A percentile compares a stretch with the other conserved stretches of the same genome.
Evolutionary conservation across 1,140 invertebrate genomes (phyloP).

Genomic region (Drosophila melanica): DNA sequence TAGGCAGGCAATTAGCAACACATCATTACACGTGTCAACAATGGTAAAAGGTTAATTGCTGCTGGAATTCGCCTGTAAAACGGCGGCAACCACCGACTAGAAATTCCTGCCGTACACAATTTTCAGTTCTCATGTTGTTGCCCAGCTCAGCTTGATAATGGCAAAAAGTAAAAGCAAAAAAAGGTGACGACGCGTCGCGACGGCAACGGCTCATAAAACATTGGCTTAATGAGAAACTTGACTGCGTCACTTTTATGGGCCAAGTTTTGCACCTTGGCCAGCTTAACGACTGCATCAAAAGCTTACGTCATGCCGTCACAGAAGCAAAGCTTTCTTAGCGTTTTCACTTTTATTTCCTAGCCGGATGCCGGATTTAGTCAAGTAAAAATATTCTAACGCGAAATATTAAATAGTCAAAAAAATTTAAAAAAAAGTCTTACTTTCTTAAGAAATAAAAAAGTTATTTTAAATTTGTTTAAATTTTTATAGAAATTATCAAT

Average conservation of each 20-base stretch:
- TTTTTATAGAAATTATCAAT: too few species aligned
- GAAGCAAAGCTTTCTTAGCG: neutral
- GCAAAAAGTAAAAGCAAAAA: neutral
- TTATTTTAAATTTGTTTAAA: too few species aligned
- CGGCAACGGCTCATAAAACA: constrained; percentile 28
- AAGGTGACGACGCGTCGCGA: constrained; percentile 11
- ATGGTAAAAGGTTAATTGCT: constrained; percentile 73
- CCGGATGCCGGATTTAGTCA: neutral
- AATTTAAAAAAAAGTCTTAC: neutral
- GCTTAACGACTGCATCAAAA: constrained; percentile 24
- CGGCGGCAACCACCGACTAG: constrained; percentile 7
- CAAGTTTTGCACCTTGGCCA: constrained; percentile 43
- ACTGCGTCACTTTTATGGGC: constrained; percentile 40
- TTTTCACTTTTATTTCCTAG: constrained; percentile 16
- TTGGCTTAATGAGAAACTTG: constrained; percentile 41
- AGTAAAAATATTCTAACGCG: too few species aligned
- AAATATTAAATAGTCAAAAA: too few species aligned
- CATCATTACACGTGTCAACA: constrained; percentile 78
- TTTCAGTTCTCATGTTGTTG: constrained; percentile 15
- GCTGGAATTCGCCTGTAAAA: constrained; percentile 38
- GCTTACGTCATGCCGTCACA: constrained; percentile 16
- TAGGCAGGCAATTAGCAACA: constrained; percentile 71
- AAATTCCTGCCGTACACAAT: constrained; percentile 49
- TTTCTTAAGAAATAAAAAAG: too few species aligned
- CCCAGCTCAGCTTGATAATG: constrained; percentile 13